phyloP scores from a whole-genome alignment of 2,113 vertebrate genomes.

The Cranoglanis bouderius region DNA sequence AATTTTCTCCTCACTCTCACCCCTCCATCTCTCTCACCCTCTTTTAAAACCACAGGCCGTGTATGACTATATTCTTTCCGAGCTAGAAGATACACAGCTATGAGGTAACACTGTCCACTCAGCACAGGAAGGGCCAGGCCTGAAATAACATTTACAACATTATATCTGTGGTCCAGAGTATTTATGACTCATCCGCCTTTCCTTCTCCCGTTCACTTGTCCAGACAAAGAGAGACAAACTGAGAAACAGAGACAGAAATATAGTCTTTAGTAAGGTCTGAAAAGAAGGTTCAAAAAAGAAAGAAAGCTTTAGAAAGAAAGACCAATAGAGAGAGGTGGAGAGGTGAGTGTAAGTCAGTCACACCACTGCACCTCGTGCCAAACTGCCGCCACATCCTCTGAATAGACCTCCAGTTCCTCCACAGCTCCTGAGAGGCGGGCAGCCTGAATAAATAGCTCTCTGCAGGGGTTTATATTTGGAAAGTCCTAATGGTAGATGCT shows the following conservation, averaged over 20 bases:
- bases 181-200: constrained; percentile 45
- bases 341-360: constrained; percentile 12
- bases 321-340: background rate
- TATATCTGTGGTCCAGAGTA: constrained; percentile 25
- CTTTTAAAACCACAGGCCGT: background rate
- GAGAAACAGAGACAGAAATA: background rate
- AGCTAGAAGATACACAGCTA: constrained; percentile 27
- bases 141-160: constrained; percentile 39
- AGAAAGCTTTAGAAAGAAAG: background rate
- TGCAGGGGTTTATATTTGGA: constrained; percentile 46
- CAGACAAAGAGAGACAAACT: background rate
- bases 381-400: constrained; percentile 56
- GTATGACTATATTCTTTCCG: background rate
- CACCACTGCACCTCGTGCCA: constrained; percentile 47
- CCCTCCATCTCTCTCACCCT: background rate
- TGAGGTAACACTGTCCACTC: constrained; percentile 28
- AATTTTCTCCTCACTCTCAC: background rate
- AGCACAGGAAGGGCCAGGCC: constrained; percentile 22
- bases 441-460: constrained; percentile 28
- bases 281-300: background rate
- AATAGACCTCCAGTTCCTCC: constrained; percentile 59
- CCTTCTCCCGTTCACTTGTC: background rate
- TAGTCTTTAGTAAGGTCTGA: background rate
- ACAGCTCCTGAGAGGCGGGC: constrained; percentile 41
- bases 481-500: constrained; percentile 40